Conservation (phyloP, 1,140 invertebrate species). For the Pseudomyrmex concolor region DNA sequence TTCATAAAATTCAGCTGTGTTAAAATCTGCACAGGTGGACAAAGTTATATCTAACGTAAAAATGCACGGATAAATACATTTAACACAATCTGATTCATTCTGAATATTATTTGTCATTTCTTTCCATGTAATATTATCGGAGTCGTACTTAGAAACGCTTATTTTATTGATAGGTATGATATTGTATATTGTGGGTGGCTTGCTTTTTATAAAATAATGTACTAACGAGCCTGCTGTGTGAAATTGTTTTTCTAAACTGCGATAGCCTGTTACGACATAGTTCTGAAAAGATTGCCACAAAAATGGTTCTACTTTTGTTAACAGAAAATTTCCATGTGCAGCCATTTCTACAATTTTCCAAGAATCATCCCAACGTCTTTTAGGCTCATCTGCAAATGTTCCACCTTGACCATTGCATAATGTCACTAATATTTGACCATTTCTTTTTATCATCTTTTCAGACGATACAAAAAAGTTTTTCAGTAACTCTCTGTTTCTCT, state of each 20-base stretch:
- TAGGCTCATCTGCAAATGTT: conserved; percentile 84
- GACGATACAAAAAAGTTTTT: conserved; percentile 86
- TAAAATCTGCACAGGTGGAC: conserved; percentile 67
- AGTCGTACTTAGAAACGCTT: conserved; percentile 7
- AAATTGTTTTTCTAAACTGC: conserved; percentile 86
- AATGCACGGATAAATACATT: conserved; percentile 69
- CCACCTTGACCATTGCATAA: conserved; percentile 88
- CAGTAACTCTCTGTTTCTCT: conserved; percentile 86
- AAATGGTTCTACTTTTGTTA: conserved; percentile 84
- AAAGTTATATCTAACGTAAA: conserved; percentile 82
- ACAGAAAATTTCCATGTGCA: conserved; percentile 84
- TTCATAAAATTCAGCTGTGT: conserved; percentile 73
- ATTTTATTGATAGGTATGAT: conserved; percentile 64
- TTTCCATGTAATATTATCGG: conserved; percentile 61
- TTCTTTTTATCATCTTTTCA: conserved; percentile 75
- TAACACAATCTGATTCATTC: background rate
- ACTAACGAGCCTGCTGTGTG: conserved; percentile 84
- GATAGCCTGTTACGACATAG: conserved; percentile 85
- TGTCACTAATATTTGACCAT: conserved; percentile 85
- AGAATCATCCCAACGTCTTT: conserved; percentile 86
- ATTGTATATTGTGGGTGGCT: conserved; percentile 57
- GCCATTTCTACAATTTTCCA: conserved; percentile 88
- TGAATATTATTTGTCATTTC: conserved; percentile 31
- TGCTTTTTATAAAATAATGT: conserved; percentile 82
- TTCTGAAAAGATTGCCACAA: conserved; percentile 76